These are phyloP conservation scores for Himalopsyche tibetana DNA, from an alignment of 2,888 invertebrate genomes.

Conservation along the genomic window DNA sequence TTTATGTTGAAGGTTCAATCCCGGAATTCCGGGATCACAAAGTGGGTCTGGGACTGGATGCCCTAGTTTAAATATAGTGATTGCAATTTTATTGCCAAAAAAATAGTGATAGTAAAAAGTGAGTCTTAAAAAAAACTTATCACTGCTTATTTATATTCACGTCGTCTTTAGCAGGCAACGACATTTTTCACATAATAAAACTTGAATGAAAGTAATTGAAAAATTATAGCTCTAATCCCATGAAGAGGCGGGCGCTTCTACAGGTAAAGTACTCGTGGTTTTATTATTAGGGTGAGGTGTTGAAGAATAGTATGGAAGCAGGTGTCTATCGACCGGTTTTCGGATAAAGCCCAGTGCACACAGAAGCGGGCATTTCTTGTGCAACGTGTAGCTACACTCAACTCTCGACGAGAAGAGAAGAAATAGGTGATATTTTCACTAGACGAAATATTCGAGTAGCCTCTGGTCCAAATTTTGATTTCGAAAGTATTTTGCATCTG, in stretches of 20 bases:
- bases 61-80: too few species aligned
- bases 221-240: neutral
- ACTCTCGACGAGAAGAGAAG: neutral
- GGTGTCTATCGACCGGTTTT: slow-evolving; percentile 41
- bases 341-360: slow-evolving; percentile 39
- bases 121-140: too few species aligned
- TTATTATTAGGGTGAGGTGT: slow-evolving; percentile 43
- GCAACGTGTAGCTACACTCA: neutral
- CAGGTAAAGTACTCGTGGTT: neutral
- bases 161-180: too few species aligned
- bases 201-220: too few species aligned
- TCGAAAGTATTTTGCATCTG: slow-evolving; percentile 43
- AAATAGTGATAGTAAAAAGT: too few species aligned
- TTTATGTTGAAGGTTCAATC: too few species aligned
- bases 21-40: too few species aligned
- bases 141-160: too few species aligned
- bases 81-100: too few species aligned
- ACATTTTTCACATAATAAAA: too few species aligned
- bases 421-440: neutral
- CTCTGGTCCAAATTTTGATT: neutral
- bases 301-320: slow-evolving; percentile 35
- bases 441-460: slow-evolving; percentile 10
- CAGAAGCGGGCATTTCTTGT: slow-evolving; percentile 21
- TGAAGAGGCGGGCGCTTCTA: neutral
- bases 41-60: too few species aligned